Conservation (phyloP, 23 tunicate genomes). For the Clavelina lepadiformis region DNA sequence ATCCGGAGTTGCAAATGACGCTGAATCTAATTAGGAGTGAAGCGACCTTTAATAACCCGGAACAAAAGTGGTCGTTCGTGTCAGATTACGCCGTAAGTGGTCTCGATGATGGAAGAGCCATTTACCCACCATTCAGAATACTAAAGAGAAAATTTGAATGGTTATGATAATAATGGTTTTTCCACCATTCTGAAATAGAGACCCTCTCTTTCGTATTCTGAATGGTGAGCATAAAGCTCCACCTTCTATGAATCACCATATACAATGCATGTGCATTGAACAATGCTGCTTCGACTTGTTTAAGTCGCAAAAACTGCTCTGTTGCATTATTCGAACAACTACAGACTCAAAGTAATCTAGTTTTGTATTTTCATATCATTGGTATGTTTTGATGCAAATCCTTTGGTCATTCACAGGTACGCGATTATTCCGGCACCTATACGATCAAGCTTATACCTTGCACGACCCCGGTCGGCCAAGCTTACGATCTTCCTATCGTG, state of each 20-base stretch:
- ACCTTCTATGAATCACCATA: no score
- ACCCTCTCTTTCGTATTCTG: no score
- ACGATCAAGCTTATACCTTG: slow-evolving; percentile 93
- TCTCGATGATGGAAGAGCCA: no score
- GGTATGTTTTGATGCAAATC: not conserved
- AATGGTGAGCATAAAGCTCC: no score
- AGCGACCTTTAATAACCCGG: slow-evolving; percentile 83
- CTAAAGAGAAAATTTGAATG: no score
- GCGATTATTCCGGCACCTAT: slow-evolving; percentile 96
- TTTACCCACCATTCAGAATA: no score
- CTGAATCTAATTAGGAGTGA: slow-evolving; percentile 68
- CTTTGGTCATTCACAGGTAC: slow-evolving; percentile 51
- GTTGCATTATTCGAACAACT: not conserved
- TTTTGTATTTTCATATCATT: not conserved
- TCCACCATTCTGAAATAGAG: no score
- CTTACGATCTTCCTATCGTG: slow-evolving; percentile 45
- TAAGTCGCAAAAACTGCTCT: not conserved
- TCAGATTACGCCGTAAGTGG: slow-evolving; percentile 91
- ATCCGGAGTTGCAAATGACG: slow-evolving; percentile 73
- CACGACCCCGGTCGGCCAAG: slow-evolving; percentile 69
- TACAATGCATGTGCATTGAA: no score
- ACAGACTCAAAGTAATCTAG: not conserved
- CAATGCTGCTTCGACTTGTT: no score
- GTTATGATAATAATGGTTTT: no score
- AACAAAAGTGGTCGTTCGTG: slow-evolving; percentile 91